Evolutionary conservation across 2,113 vertebrate species (phyloP).

Genomic region (Etia nguti): DNA sequence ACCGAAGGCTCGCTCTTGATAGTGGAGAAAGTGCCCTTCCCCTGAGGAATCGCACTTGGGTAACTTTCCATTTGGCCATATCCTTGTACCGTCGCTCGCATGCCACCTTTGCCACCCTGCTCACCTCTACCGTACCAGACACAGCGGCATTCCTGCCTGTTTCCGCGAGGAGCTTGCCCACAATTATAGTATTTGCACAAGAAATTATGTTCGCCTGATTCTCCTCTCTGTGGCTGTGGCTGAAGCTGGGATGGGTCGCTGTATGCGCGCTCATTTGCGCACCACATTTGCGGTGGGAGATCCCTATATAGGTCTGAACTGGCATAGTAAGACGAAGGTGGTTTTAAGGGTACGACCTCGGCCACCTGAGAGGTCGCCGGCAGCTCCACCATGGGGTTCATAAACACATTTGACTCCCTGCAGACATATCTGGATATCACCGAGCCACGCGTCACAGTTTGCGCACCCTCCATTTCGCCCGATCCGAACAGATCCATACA

Average conservation of each 20-base stretch:
- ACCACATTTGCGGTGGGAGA: constrained; percentile 1
- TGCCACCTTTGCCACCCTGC: not conserved
- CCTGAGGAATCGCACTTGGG: constrained; percentile 30
- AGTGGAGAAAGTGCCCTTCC: constrained; percentile 14
- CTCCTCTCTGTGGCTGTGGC: not conserved
- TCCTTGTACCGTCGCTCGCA: constrained; percentile 7
- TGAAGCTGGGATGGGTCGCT: constrained; percentile 4
- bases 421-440: constrained; percentile 29
- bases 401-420: constrained; percentile 44
- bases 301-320: constrained; percentile 9
- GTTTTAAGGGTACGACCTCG: constrained; percentile 2
- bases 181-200: constrained; percentile 55
- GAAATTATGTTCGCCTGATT: not conserved
- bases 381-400: not conserved
- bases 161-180: not conserved
- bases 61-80: constrained; percentile 61
- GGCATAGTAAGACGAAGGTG: not conserved
- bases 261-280: constrained; percentile 32
- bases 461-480: constrained; percentile 19
- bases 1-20: constrained; percentile 54
- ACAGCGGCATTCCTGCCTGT: constrained; percentile 40
- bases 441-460: constrained; percentile 10
- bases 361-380: constrained; percentile 8
- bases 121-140: constrained; percentile 26
- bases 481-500: constrained; percentile 56